Conservation (phyloP, 2,797 vertebrate genomes). For the Setipinna tenuifilis region DNA sequence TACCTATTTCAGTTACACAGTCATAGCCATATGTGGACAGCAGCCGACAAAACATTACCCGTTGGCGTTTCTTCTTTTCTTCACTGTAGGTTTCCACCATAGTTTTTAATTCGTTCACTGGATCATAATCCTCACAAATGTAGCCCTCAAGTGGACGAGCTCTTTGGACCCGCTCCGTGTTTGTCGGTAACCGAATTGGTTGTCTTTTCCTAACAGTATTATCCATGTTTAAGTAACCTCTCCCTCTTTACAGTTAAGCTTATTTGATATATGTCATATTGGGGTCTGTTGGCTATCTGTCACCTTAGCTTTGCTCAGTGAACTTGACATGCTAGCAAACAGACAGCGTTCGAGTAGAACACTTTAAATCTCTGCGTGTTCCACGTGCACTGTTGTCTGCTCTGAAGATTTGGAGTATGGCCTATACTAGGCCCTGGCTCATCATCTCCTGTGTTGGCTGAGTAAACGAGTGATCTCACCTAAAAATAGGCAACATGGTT, state of each 20-base stretch:
- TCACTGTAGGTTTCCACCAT: neutral
- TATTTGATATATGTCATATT: neutral
- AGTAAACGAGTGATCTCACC: too few species aligned
- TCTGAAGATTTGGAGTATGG: too few species aligned
- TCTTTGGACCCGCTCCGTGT: neutral
- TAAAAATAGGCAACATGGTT: too few species aligned
- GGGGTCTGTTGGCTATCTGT: neutral
- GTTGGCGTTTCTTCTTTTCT: constrained; percentile 9
- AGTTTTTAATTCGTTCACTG: neutral
- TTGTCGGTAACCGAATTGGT: neutral
- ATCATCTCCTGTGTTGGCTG: too few species aligned
- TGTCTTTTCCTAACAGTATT: neutral
- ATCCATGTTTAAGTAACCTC: neutral
- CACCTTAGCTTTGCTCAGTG: neutral
- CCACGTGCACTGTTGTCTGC: too few species aligned
- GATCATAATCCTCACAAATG: neutral
- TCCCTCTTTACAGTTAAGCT: neutral
- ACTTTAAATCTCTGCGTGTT: too few species aligned
- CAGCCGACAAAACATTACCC: neutral
- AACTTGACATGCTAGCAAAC: too few species aligned
- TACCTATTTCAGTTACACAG: neutral
- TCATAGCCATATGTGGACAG: neutral
- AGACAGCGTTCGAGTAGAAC: too few species aligned
- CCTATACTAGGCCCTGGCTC: too few species aligned
- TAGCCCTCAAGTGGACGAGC: neutral